Conservation (phyloP, 2,113 vertebrate genomes). For the Lophotis ruficrista region DNA sequence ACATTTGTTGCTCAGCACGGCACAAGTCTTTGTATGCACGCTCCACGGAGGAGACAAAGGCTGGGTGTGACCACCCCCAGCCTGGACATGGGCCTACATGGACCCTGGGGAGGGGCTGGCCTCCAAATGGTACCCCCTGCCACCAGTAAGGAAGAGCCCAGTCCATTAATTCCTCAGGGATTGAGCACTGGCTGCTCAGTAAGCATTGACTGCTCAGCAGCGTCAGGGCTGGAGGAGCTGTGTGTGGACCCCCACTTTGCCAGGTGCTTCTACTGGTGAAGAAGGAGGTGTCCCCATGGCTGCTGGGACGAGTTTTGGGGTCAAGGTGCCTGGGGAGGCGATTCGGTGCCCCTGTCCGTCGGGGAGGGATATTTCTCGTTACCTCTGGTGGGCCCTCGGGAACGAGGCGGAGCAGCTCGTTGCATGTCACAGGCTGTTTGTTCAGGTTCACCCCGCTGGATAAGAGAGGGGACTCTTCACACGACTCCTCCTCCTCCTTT, state of each 20-base stretch:
- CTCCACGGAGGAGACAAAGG: not conserved
- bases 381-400: slow-evolving; percentile 72
- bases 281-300: not conserved
- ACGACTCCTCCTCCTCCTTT: not conserved
- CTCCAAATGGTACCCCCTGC: not conserved
- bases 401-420: slow-evolving; percentile 57
- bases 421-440: slow-evolving; percentile 20
- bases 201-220: not conserved
- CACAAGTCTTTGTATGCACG: not conserved
- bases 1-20: not conserved
- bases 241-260: not conserved
- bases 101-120: not conserved
- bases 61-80: not conserved
- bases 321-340: not conserved
- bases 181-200: not conserved
- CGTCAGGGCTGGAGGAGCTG: not conserved
- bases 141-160: not conserved
- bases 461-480: slow-evolving; percentile 72
- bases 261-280: not conserved
- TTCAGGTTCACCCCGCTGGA: not conserved
- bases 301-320: not conserved
- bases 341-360: not conserved
- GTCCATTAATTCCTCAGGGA: not conserved
- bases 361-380: not conserved
- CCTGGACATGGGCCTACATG: rapidly evolving